A percentile compares a stretch with the other conserved stretches of the same genome.
Evolutionary conservation across 2,113 vertebrate species (phyloP).

Genomic region (Leiothrix lutea): DNA sequence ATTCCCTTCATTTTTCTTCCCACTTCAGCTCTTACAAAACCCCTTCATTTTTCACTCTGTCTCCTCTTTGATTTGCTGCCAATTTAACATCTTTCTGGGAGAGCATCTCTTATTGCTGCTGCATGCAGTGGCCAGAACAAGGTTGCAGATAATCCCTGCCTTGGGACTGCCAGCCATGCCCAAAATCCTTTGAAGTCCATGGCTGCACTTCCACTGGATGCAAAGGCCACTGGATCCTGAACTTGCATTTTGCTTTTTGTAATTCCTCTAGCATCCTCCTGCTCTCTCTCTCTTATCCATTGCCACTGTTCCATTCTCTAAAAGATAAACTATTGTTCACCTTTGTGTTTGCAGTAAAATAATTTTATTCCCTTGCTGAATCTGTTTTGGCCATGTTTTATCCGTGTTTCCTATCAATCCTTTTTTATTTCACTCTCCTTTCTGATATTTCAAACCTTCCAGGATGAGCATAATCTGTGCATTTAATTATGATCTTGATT

Average conservation of each 20-base stretch:
- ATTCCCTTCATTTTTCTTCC: neutral
- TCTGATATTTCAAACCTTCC: neutral
- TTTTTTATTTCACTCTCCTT: neutral
- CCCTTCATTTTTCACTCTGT: neutral
- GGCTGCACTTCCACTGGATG: neutral
- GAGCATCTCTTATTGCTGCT: neutral
- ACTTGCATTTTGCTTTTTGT: neutral
- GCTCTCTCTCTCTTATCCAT: neutral
- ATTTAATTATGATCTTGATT: neutral
- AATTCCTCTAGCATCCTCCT: neutral
- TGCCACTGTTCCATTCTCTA: neutral
- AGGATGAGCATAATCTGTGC: neutral
- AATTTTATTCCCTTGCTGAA: neutral
- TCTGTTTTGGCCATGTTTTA: neutral
- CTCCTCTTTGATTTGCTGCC: neutral
- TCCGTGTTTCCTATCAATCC: neutral
- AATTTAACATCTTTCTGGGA: neutral
- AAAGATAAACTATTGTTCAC: neutral
- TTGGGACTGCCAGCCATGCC: neutral
- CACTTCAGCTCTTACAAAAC: neutral
- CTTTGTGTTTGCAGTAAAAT: neutral
- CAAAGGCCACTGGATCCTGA: neutral
- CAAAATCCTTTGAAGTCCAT: neutral
- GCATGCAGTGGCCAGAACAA: neutral
- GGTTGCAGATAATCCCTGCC: neutral